Evolutionary conservation across 2,888 invertebrate species (phyloP).

Genomic region (Nomada goodeniana): DNA sequence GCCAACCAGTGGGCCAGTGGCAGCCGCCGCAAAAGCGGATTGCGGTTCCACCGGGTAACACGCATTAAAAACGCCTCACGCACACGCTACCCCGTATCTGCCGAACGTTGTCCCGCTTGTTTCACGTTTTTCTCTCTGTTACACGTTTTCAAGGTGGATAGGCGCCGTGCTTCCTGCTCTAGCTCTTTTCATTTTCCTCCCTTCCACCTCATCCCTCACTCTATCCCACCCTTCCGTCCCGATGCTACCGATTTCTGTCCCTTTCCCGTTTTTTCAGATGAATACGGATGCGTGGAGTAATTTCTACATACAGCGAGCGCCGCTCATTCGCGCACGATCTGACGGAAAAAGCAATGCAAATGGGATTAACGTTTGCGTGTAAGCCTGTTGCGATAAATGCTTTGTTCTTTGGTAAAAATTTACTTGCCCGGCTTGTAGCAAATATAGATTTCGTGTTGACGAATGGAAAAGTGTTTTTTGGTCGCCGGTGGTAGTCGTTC

Average conservation of each 20-base stretch:
- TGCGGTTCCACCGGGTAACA: constrained; percentile 72
- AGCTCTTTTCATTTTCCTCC: background rate
- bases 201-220: background rate
- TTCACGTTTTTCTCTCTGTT: constrained; percentile 7
- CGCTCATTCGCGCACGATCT: constrained; percentile 65
- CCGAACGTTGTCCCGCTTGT: constrained; percentile 20
- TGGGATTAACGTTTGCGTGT: constrained; percentile 65
- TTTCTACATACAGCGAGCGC: constrained; percentile 34
- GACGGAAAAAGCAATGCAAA: constrained; percentile 64
- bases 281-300: constrained; percentile 20
- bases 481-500: background rate
- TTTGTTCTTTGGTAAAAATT: constrained; percentile 61
- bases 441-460: constrained; percentile 1
- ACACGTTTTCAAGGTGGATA: background rate
- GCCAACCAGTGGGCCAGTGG: constrained; percentile 63
- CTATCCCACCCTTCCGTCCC: background rate
- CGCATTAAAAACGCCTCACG: constrained; percentile 73
- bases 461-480: background rate
- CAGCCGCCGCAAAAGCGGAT: constrained; percentile 80
- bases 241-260: background rate
- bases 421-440: constrained; percentile 30
- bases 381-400: constrained; percentile 52
- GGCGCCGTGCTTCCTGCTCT: background rate
- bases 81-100: constrained; percentile 55
- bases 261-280: background rate